These are phyloP conservation scores for Pyrgilauda ruficollis DNA, from an alignment of 2,113 vertebrate species.

Conservation along the genomic window DNA sequence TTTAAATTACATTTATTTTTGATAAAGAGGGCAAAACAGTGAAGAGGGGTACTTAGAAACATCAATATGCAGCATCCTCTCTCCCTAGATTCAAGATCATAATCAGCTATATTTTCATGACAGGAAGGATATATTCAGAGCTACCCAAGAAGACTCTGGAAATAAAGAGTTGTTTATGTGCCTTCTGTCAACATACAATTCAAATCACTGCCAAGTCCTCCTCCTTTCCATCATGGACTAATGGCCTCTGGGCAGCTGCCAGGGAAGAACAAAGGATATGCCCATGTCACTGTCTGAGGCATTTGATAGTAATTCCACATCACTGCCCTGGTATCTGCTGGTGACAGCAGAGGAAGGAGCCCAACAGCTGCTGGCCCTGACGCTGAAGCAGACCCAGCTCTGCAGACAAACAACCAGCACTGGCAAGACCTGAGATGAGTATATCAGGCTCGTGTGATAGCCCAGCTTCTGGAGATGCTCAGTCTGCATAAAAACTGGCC, in stretches of 20 bases:
- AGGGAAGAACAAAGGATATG: conserved; percentile 6
- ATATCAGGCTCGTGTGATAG: conserved; percentile 17
- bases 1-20: conserved; percentile 26
- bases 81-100: background rate
- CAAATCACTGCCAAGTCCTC: conserved; percentile 31
- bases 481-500: background rate
- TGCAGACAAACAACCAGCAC: background rate
- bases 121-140: background rate
- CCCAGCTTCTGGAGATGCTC: conserved; percentile 24
- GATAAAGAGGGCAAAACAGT: background rate
- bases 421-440: background rate
- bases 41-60: background rate
- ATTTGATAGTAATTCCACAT: conserved; percentile 18
- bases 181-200: conserved; percentile 37
- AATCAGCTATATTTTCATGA: background rate
- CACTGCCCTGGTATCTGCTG: conserved; percentile 22
- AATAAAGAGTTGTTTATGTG: conserved; percentile 38
- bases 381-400: background rate
- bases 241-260: conserved; percentile 58
- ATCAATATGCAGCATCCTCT: background rate
- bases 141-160: conserved; percentile 8
- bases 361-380: conserved; percentile 2
- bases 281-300: conserved; percentile 25
- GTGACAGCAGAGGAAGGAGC: conserved; percentile 19
- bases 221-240: conserved; percentile 21